Percentiles rank a stretch among this genome's conserved stretches.
Evolutionary conservation across 2,113 vertebrate genomes (phyloP).

Genomic region (Holacanthus passer): DNA sequence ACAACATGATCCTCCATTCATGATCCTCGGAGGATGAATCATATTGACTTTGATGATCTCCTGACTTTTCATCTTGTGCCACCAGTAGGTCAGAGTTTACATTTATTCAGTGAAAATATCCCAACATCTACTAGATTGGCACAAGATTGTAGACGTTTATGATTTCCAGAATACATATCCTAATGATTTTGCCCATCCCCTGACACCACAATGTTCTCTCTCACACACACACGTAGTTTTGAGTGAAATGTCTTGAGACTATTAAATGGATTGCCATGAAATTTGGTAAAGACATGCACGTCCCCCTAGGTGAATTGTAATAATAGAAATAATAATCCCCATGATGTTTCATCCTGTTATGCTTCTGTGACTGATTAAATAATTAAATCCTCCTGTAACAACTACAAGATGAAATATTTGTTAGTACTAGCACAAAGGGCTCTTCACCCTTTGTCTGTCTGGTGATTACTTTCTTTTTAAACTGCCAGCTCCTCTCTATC

Average conservation of each 20-base stretch:
- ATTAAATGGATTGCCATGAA: background rate
- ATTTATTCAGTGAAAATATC: background rate
- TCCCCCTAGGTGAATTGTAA: background rate
- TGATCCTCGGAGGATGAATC: background rate
- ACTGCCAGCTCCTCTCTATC: background rate
- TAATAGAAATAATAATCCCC: background rate
- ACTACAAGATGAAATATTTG: background rate
- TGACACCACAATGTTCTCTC: background rate
- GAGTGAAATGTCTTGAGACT: background rate
- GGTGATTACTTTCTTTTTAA: background rate
- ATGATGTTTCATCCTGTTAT: background rate
- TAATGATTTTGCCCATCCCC: background rate
- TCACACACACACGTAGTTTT: background rate
- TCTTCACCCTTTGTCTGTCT: background rate
- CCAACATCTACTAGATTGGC: background rate
- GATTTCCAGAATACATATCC: background rate
- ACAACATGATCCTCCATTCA: background rate
- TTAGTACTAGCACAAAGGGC: background rate
- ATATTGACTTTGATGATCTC: background rate
- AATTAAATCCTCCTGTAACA: background rate
- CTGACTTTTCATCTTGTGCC: background rate
- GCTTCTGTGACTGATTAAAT: background rate
- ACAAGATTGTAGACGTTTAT: background rate
- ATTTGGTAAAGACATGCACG: background rate
- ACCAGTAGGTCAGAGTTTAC: too few relatives aligned